Evolutionary conservation across 2,113 vertebrate genomes (phyloP).

Genomic region (Prolemur simus): DNA sequence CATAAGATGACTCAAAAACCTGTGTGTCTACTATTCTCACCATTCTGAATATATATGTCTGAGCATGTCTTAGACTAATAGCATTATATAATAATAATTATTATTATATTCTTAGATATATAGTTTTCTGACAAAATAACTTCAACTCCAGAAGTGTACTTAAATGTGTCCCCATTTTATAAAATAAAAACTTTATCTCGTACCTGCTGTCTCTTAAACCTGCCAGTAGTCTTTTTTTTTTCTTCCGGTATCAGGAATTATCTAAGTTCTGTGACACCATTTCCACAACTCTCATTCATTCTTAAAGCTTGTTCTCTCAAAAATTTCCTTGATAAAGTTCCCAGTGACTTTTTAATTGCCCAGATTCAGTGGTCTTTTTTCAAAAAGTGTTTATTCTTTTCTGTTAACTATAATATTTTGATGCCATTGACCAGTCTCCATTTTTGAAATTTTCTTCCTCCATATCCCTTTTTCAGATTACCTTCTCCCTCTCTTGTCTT

Average conservation of each 20-base stretch:
- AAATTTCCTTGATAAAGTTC: neutral
- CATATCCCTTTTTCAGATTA: neutral
- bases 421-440: neutral
- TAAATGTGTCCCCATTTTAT: neutral
- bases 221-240: neutral
- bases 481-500: neutral
- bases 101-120: neutral
- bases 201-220: neutral
- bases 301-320: neutral
- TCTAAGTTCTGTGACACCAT: neutral
- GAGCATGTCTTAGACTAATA: neutral
- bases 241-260: neutral
- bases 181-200: neutral
- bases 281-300: neutral
- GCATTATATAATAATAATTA: no score
- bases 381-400: neutral
- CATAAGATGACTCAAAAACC: neutral
- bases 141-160: neutral
- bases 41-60: neutral
- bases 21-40: neutral
- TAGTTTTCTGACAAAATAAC: conserved; percentile 11
- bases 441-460: conserved; percentile 18
- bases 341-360: neutral
- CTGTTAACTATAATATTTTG: neutral
- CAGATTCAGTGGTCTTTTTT: neutral